Evolutionary conservation across 2,888 invertebrate genomes (phyloP).

Genomic region (Eristalis tenax): DNA sequence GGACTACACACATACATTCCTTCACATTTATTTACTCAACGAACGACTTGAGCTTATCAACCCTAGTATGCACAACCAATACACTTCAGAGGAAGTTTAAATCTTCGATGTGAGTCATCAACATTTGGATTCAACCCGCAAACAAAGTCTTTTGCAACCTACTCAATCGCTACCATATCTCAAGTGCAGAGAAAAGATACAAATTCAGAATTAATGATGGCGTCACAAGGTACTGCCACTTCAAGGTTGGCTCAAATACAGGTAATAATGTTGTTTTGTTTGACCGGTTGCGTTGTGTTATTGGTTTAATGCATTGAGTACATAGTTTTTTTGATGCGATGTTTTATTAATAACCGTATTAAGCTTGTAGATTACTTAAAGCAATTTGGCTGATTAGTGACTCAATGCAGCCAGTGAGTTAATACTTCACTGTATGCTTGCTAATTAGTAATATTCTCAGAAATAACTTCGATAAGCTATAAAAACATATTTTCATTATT

Average conservation of each 20-base stretch:
- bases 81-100: conserved; percentile 37
- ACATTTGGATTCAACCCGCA: background rate
- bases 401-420: background rate
- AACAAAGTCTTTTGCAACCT: conserved; percentile 47
- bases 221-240: conserved; percentile 79
- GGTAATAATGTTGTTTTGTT: conserved; percentile 75
- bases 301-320: conserved; percentile 17
- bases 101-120: conserved; percentile 54
- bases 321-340: background rate
- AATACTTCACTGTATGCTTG: too few species aligned
- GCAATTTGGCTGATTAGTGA: background rate
- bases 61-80: conserved; percentile 11
- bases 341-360: background rate
- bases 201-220: conserved; percentile 77
- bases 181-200: conserved; percentile 41
- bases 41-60: conserved; percentile 49
- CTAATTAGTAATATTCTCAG: too few species aligned
- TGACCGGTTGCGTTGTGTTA: conserved; percentile 23
- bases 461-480: background rate
- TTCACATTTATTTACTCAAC: background rate
- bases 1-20: background rate
- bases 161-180: conserved; percentile 39
- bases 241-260: conserved; percentile 82
- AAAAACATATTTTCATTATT: background rate
- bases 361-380: background rate